Conservation (phyloP, 2,113 vertebrate genomes). For the Pangasianodon hypophthalmus region DNA sequence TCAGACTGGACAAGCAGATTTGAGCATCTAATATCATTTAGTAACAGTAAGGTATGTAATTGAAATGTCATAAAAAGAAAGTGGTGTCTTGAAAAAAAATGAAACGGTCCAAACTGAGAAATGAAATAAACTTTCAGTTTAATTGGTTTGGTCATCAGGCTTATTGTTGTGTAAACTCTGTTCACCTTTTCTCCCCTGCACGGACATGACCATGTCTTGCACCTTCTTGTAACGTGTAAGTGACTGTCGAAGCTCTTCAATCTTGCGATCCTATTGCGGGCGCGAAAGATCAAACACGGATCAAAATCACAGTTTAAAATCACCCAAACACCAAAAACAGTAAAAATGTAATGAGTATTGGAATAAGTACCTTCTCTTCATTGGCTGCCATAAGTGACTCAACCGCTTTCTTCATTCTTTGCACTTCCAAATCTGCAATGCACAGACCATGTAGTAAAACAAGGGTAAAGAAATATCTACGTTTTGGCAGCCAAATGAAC, state of each 20-base stretch:
- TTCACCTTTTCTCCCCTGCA: constrained; percentile 88
- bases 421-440: constrained; percentile 88
- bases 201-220: constrained; percentile 86
- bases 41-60: background rate
- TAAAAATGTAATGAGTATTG: background rate
- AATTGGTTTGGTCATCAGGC: no score
- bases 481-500: constrained; percentile 3
- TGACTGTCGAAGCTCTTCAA: constrained; percentile 92
- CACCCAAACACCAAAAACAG: background rate
- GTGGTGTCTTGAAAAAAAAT: no score
- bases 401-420: constrained; percentile 94
- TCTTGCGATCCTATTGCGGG: constrained; percentile 85
- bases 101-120: no score
- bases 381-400: constrained; percentile 95
- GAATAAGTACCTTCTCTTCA: constrained; percentile 73
- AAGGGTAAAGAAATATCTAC: background rate
- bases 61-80: no score
- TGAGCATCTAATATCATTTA: background rate
- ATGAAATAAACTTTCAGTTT: no score
- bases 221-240: constrained; percentile 91
- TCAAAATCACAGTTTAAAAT: background rate
- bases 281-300: background rate
- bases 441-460: constrained; percentile 14
- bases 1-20: background rate
- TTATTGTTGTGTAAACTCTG: background rate